Evolutionary conservation across 2,797 vertebrate genomes (phyloP), one percentile per base, ranked within the genome.

Genomic region (Periophthalmus magnuspinnatus): DNA sequence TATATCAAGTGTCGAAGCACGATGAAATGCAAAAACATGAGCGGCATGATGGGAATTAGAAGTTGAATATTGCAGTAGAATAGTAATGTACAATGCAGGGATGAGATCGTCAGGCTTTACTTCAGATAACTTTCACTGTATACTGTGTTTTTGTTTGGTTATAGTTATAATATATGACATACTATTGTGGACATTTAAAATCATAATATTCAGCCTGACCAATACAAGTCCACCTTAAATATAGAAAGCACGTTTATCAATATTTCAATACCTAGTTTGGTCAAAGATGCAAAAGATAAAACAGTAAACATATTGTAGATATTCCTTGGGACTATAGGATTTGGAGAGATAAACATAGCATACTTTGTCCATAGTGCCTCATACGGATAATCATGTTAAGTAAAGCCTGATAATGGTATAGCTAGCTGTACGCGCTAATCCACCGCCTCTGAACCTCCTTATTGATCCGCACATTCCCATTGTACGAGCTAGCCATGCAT

Each of bases 381-480:
- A 22, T 22, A 52, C 5, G 2, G 17, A 17, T 52, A 52, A 54
- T 17, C 13, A 14, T 32, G 55, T 32, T 6, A 32, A 16, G 24
- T 33, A 10, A 17, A 34, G 28, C 4, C 8, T 16, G 9, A 8
- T 32, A 7, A 52, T 66, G 50, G 13, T 38, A 41, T n/a, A 32
- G 24, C 16, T 67, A 13, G 65, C 7, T 16, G 34, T 17, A 8
- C 13, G 59, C 28, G 6, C 16, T 57, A 14, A 55, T 34, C 21
- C 19, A 69, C 17, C 3, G 66, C 54, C 14, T 3, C 14, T 68
- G 38, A 60, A 22, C 34, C 32, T 45, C 34, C 16, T 41, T 57
- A 66, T 67, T 28, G 70, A 72, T 70, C 21, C 41, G 24, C n/a
- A 14, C n/a, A 6, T 69, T 59, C 1, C 0, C 45, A 17, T 24